Percentiles rank a stretch among this genome's conserved stretches.
Evolutionary conservation across 2,888 invertebrate species (phyloP).

Genomic region (Heliconius ismenius): DNA sequence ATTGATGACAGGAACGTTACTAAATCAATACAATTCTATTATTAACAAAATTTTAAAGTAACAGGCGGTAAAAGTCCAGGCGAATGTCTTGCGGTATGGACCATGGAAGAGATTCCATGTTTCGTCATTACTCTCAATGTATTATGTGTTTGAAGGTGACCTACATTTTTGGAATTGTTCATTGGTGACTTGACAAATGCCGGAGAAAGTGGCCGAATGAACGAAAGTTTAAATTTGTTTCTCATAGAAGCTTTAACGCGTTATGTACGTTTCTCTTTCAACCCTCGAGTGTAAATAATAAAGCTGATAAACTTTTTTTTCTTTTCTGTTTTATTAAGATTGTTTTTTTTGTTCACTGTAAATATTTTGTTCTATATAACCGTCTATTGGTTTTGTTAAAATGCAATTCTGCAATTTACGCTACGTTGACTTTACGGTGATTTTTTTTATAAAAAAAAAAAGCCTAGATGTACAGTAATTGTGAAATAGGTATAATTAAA

Average conservation of each 20-base stretch:
- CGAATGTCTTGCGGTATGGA: background rate
- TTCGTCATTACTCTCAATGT: conserved; percentile 35
- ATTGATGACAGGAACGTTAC: background rate
- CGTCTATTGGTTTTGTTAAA: background rate
- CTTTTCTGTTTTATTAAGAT: background rate
- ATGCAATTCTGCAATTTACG: background rate
- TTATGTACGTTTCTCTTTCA: conserved; percentile 4
- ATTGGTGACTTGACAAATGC: conserved; percentile 46
- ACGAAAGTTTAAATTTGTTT: conserved; percentile 41
- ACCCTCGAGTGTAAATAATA: background rate
- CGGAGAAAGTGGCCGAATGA: conserved; percentile 45
- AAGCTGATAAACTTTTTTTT: background rate
- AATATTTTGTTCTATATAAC: background rate
- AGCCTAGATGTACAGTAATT: background rate
- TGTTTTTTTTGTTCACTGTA: background rate
- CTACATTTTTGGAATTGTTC: conserved; percentile 49
- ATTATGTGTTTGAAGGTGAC: conserved; percentile 44
- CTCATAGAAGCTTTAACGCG: conserved; percentile 21
- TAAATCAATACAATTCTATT: background rate
- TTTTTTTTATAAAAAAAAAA: background rate
- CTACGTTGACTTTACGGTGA: background rate
- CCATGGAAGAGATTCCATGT: conserved; percentile 20
- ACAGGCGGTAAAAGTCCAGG: too few relatives aligned
- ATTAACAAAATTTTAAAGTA: background rate
- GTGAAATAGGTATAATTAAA: too few relatives aligned